Evolutionary conservation across 2,797 vertebrate genomes (phyloP).

Genomic region (Tapera naevia): DNA sequence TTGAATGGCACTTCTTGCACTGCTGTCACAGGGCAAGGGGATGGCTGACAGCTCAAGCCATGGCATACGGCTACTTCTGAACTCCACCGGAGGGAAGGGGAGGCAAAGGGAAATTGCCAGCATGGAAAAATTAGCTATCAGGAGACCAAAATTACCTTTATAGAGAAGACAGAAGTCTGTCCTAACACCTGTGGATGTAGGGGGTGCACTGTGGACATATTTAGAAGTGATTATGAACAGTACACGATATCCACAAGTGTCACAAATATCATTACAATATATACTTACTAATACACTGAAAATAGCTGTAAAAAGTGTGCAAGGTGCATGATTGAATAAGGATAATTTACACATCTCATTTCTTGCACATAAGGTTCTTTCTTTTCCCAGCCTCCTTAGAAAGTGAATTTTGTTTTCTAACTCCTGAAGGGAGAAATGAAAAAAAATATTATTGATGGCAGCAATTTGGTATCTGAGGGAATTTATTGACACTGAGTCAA

Average conservation of each 20-base stretch:
- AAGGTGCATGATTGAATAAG: not conserved
- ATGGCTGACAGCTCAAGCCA: not conserved
- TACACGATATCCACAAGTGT: not conserved
- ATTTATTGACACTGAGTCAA: not conserved
- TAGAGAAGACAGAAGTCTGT: not conserved
- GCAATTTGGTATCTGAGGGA: not conserved
- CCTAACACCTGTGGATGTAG: not conserved
- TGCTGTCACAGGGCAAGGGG: not conserved
- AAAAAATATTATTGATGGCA: not conserved
- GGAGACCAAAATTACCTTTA: constrained; percentile 14
- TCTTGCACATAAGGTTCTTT: not conserved
- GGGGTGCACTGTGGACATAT: not conserved
- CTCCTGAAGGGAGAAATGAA: not conserved
- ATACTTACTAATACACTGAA: not conserved
- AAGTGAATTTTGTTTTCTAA: not conserved
- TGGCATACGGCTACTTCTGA: not conserved
- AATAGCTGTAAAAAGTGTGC: not conserved
- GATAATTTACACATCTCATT: not conserved
- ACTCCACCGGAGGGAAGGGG: not conserved
- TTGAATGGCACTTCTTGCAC: not conserved
- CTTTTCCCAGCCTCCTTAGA: not conserved
- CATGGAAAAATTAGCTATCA: constrained; percentile 6
- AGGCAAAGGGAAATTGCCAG: not conserved
- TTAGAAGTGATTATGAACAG: not conserved
- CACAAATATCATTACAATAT: not conserved